Evolutionary conservation across 2,113 vertebrate species (phyloP), one percentile per base, ranked within the genome.

Genomic region (Onychostruthus taczanowskii): DNA sequence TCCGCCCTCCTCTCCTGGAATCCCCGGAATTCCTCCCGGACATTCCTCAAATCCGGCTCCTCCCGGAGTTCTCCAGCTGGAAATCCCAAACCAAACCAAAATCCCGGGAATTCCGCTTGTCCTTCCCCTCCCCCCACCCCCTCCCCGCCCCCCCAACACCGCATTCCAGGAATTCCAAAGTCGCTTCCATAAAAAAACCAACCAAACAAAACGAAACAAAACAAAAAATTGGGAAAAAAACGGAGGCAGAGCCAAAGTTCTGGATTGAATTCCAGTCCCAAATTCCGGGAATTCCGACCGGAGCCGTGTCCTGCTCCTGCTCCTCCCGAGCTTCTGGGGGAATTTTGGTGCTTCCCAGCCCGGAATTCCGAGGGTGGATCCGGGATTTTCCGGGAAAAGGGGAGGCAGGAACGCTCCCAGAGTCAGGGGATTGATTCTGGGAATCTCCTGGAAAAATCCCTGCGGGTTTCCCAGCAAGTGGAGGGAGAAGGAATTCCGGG

Each of bases 361-460:
- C 9, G n/a, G 61, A 30, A 3, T 21, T 0, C 5, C 4, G 7
- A 0, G 3, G n/a, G 7, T 0, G 43, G 46, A 20, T 1, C 37
- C 0, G 41, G 79, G 69, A 26, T 2, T 15, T 26, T 0, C 2
- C 0, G 7, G 56, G 39, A 41, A 59, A 74, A 31, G 47, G 55
- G 46, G 19, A 1, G 11, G 77, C 37, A 58, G 67, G 37, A 76
- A 41, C 47, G 67, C 70, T 64, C 83, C 14, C 6, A 24, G 69
- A 72, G 52, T 6, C 8, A 0, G 43, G 67, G 75, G 11, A 31
- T 13, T 6, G 13, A 4, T 31, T 22, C 31, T 23, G 13, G 66
- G 66, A 72, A 82, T 67, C 16, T 72, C 67, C 14, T 16, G 88
- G 83, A 77, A 75, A 75, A 58, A 44, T 24, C 30, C 21, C 9